Conservation (phyloP, 1,140 invertebrate species). For the Oreohelix idahoensis region DNA sequence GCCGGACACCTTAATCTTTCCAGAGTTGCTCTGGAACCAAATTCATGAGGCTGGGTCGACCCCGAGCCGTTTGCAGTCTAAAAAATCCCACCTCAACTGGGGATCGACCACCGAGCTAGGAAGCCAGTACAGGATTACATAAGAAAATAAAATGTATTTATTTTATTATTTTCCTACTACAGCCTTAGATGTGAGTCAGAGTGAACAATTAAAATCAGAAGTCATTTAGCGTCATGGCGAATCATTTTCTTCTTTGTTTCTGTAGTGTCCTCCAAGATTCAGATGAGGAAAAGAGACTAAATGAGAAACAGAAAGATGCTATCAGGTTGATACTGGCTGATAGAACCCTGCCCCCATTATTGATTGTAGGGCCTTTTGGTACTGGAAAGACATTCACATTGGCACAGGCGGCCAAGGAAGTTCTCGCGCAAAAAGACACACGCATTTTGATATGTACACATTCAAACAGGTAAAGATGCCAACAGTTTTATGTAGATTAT, state of each 20-base stretch:
- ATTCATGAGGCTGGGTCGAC: too few species aligned
- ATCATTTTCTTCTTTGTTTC: background rate
- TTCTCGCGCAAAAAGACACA: conserved; percentile 80
- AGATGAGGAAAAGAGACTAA: conserved; percentile 78
- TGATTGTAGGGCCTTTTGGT: conserved; percentile 89
- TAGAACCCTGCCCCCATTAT: conserved; percentile 81
- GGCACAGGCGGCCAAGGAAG: conserved; percentile 81
- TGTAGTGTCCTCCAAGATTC: conserved; percentile 75
- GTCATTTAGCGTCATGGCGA: too few species aligned
- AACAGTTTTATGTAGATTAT: background rate
- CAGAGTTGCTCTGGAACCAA: too few species aligned
- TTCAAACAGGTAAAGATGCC: conserved; percentile 81
- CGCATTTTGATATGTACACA: conserved; percentile 90
- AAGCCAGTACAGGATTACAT: too few species aligned
- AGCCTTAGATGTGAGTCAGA: too few species aligned
- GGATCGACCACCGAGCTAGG: too few species aligned
- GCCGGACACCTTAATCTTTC: too few species aligned
- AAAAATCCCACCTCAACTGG: too few species aligned
- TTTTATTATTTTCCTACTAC: too few species aligned
- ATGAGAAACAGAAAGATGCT: conserved; percentile 86
- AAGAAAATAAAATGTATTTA: too few species aligned
- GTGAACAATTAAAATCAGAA: too few species aligned
- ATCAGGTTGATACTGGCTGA: conserved; percentile 82
- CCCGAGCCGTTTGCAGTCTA: too few species aligned
- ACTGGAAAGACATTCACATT: conserved; percentile 92